Conservation (phyloP, 2,888 invertebrate genomes). For the Fragum sueziense region DNA sequence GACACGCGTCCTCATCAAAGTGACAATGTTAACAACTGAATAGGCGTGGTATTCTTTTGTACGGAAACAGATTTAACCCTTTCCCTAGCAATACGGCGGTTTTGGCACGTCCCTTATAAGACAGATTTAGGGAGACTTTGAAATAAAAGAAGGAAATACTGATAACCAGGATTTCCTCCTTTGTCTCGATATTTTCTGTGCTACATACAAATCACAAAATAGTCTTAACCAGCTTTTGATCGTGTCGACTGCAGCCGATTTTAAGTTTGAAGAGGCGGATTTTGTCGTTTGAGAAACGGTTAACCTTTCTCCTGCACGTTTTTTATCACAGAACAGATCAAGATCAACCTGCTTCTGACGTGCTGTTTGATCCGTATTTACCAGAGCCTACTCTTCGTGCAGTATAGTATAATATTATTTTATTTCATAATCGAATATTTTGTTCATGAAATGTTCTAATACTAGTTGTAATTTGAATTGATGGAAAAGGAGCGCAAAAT, state of each 20-base stretch:
- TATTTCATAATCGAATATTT: background rate
- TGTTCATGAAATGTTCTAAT: background rate
- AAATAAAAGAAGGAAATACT: no score
- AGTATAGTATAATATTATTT: background rate
- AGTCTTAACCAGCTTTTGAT: no score
- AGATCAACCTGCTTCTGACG: background rate
- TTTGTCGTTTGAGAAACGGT: background rate
- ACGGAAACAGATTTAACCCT: background rate
- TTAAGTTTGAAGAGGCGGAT: no score
- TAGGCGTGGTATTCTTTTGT: background rate
- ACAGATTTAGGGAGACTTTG: no score
- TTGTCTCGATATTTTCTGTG: no score
- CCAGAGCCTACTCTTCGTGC: background rate
- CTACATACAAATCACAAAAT: no score
- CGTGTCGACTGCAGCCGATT: no score
- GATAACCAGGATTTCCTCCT: no score
- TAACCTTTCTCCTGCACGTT: background rate
- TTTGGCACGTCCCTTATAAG: no score
- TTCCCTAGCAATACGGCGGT: no score
- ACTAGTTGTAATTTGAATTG: background rate
- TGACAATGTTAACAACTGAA: constrained; percentile 16
- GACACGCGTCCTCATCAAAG: constrained; percentile 10
- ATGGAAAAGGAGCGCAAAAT: background rate
- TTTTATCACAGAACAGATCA: background rate
- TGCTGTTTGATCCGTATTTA: background rate